Evolutionary conservation across 1,140 invertebrate genomes (phyloP).

Genomic region (Cotesia glomerata): DNA sequence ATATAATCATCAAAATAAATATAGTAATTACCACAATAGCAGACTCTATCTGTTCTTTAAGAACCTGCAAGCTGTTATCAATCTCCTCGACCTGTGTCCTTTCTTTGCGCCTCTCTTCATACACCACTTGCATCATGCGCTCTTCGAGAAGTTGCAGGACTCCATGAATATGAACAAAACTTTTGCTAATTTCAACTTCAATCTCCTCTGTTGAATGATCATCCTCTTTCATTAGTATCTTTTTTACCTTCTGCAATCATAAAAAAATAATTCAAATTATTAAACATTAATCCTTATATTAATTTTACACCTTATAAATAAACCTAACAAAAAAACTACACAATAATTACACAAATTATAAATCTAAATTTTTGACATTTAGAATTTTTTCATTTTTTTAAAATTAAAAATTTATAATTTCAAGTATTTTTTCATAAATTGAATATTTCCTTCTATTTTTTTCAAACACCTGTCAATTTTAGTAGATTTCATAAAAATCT

Average conservation of each 20-base stretch:
- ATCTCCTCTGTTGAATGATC: conserved; percentile 21
- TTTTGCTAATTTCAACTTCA: conserved; percentile 44
- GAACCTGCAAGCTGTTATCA: not conserved
- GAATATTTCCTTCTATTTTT: too few species aligned
- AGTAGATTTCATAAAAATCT: too few species aligned
- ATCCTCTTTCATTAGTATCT: not conserved
- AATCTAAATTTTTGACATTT: too few species aligned
- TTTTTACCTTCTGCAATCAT: conserved; percentile 47
- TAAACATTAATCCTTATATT: too few species aligned
- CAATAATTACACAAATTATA: too few species aligned
- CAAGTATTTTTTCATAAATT: too few species aligned
- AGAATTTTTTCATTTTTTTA: too few species aligned
- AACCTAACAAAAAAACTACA: too few species aligned
- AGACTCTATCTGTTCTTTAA: conserved; percentile 34
- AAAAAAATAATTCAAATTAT: not conserved
- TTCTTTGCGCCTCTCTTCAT: not conserved
- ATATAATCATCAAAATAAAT: too few species aligned
- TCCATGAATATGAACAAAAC: conserved; percentile 55
- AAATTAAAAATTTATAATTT: too few species aligned
- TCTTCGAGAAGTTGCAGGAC: conserved; percentile 52
- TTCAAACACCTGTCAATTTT: too few species aligned
- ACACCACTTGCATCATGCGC: conserved; percentile 40
- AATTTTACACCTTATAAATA: too few species aligned
- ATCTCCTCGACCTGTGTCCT: conserved; percentile 38
- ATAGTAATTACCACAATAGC: not conserved